Conservation (phyloP, 1,140 invertebrate species). For the Grapholita molesta region DNA sequence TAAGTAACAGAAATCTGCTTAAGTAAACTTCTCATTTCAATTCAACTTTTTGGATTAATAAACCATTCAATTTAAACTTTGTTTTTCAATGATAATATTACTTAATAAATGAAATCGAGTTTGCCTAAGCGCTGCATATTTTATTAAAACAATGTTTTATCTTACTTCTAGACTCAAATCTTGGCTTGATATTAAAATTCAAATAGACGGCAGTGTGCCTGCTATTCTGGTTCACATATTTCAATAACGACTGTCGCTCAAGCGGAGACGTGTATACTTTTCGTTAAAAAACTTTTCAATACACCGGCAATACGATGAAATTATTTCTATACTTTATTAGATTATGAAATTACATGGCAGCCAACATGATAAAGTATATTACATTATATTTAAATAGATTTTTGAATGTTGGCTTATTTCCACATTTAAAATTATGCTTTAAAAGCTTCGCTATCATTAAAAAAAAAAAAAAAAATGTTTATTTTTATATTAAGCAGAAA, state of each 20-base stretch:
- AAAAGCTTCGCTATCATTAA: too few species aligned
- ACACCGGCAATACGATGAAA: background rate
- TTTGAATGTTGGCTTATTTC: too few species aligned
- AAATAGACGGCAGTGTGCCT: background rate
- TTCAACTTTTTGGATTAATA: too few species aligned
- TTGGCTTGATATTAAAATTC: background rate
- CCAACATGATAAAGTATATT: too few species aligned
- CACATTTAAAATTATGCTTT: too few species aligned
- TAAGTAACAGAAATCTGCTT: too few species aligned
- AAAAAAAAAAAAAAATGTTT: too few species aligned
- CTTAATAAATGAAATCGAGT: background rate
- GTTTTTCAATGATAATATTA: background rate
- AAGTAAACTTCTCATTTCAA: too few species aligned
- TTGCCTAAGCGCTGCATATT: background rate
- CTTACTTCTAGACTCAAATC: background rate
- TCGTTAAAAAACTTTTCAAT: background rate
- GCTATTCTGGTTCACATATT: background rate
- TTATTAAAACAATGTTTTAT: background rate
- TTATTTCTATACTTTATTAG: background rate
- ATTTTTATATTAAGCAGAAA: too few species aligned
- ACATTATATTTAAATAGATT: too few species aligned
- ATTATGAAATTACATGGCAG: too few species aligned
- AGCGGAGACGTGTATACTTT: background rate
- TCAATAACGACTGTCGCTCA: background rate
- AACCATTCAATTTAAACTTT: background rate